A percentile compares a stretch with the other conserved stretches of the same genome.
Conservation (phyloP, 2,797 vertebrate species). For the Zonotrichia albicollis region DNA sequence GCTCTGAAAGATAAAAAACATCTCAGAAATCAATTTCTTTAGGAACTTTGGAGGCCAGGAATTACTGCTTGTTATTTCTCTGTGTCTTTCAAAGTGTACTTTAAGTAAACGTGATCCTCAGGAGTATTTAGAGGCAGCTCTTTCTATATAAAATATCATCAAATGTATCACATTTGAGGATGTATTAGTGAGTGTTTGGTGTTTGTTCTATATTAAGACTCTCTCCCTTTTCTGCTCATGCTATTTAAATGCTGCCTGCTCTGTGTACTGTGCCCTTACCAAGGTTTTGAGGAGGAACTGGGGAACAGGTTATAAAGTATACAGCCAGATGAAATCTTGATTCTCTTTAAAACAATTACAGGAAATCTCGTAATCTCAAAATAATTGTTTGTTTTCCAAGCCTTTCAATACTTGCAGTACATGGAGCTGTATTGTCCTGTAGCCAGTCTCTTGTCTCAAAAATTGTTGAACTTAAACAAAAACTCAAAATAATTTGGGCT, state of each 20-base stretch:
- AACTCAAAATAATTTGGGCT: background rate
- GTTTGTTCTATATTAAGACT: background rate
- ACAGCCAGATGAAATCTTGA: slow-evolving; percentile 53
- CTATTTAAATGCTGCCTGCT: background rate
- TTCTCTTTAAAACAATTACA: slow-evolving; percentile 54
- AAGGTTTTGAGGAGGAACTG: slow-evolving; percentile 51
- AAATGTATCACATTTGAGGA: background rate
- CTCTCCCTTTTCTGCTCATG: background rate
- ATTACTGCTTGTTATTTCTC: background rate
- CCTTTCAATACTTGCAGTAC: accelerated
- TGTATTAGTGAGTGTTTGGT: background rate
- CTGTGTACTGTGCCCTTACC: slow-evolving; percentile 15
- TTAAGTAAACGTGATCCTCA: background rate
- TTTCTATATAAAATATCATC: background rate
- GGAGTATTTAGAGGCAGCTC: background rate
- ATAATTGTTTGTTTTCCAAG: background rate
- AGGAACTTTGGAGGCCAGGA: slow-evolving; percentile 8
- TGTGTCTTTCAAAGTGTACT: background rate
- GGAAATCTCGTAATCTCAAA: slow-evolving; percentile 7
- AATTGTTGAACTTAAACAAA: background rate
- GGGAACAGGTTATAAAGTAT: slow-evolving; percentile 44
- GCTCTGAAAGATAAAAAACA: slow-evolving; percentile 23
- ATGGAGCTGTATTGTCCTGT: accelerated
- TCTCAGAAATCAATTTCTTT: slow-evolving; percentile 43
- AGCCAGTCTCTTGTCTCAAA: background rate